A percentile compares a stretch with the other conserved stretches of the same genome.
Evolutionary conservation across 2,888 invertebrate species (phyloP).

Genomic region (Nomada lathburiana): DNA sequence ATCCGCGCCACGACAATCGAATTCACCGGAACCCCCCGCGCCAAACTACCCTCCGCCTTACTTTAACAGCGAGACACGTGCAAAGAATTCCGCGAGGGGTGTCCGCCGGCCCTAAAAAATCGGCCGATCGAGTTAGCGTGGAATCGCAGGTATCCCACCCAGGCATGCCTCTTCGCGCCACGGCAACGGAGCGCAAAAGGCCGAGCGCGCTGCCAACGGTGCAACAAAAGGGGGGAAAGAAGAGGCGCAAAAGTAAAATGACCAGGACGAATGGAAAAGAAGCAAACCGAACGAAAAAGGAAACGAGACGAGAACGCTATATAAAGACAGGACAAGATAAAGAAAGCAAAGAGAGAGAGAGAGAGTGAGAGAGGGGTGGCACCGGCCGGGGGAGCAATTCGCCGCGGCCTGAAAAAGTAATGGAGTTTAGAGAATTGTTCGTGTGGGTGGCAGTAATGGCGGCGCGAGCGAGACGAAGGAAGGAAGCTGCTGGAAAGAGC

Average conservation of each 20-base stretch:
- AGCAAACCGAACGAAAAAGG: neutral
- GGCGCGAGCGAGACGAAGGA: slow-evolving; percentile 53
- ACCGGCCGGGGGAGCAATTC: slow-evolving; percentile 53
- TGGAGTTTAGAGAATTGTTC: slow-evolving; percentile 64
- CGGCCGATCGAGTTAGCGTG: slow-evolving; percentile 37
- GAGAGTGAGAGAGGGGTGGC: neutral
- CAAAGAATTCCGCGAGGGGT: slow-evolving; percentile 5
- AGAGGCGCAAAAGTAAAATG: neutral
- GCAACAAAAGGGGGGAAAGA: neutral
- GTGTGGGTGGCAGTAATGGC: slow-evolving; percentile 59
- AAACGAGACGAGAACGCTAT: neutral
- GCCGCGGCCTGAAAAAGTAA: slow-evolving; percentile 67
- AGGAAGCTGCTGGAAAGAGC: slow-evolving; percentile 50
- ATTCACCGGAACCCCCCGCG: neutral
- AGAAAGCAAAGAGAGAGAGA: neutral
- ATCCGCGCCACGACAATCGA: too few relatives aligned
- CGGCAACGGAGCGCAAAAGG: neutral
- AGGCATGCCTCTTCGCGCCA: too few relatives aligned
- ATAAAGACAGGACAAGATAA: neutral
- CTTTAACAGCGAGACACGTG: slow-evolving; percentile 2
- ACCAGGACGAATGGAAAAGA: neutral
- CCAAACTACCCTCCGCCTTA: slow-evolving; percentile 4
- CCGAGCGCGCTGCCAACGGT: too few relatives aligned
- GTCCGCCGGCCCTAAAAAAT: neutral
- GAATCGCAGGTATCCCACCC: slow-evolving; percentile 26